phyloP scores from a whole-genome alignment of 37 sponge, comb jelly and placozoan species.

The Axinella damicornis region DNA sequence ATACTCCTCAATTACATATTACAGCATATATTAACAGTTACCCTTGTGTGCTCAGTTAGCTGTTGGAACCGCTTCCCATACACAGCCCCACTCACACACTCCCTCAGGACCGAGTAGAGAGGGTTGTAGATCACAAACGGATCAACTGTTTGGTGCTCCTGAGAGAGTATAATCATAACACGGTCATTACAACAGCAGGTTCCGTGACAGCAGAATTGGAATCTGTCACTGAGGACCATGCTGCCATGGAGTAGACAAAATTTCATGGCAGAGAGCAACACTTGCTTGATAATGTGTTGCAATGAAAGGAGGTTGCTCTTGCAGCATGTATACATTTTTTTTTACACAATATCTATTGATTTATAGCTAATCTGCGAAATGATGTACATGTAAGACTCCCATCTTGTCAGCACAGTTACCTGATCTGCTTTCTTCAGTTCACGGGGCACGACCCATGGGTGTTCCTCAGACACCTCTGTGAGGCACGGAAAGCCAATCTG shows the following conservation, averaged over 20 bases:
- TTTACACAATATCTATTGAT: neutral
- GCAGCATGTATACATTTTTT: neutral
- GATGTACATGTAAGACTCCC: no score
- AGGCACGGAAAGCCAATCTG: slow-evolving; percentile 60
- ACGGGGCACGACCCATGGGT: slow-evolving; percentile 60
- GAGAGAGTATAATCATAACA: no score
- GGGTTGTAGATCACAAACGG: slow-evolving; percentile 66
- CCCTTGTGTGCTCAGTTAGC: slow-evolving; percentile 17
- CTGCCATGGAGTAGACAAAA: no score
- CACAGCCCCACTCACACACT: slow-evolving; percentile 38
- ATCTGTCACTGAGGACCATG: no score
- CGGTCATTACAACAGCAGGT: no score
- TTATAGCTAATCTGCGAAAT: no score
- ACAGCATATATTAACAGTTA: no score
- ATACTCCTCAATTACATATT: no score
- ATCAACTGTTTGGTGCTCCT: slow-evolving; percentile 51
- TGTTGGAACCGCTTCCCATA: slow-evolving; percentile 33
- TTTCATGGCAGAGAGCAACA: no score
- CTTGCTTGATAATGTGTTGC: no score
- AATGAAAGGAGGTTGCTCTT: no score
- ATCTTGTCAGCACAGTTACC: slow-evolving; percentile 10
- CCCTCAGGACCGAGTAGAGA: slow-evolving; percentile 40
- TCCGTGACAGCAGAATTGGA: no score
- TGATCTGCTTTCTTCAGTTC: slow-evolving; percentile 18
- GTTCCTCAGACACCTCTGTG: slow-evolving; percentile 16